Conservation (phyloP, 2,113 vertebrate genomes). For the Saccopteryx leptura region DNA sequence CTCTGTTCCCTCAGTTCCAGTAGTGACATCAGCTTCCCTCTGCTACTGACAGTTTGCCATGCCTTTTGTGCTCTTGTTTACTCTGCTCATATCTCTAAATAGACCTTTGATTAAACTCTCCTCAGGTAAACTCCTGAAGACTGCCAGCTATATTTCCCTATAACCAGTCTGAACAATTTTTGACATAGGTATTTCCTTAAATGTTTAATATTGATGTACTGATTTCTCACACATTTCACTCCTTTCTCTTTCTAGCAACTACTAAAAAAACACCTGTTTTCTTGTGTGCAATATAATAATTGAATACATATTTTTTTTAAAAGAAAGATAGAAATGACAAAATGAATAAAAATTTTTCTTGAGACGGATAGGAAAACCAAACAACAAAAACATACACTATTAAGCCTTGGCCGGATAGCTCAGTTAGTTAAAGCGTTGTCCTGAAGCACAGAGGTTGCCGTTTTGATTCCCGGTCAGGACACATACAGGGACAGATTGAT, state of each 20-base stretch:
- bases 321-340: constrained; percentile 57
- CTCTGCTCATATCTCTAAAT: not conserved
- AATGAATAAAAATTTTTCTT: constrained; percentile 78
- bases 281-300: constrained; percentile 77
- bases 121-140: not conserved
- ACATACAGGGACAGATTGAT: too few species aligned
- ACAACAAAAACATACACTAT: constrained; percentile 1
- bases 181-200: not conserved
- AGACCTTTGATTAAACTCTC: not conserved
- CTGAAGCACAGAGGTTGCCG: too few species aligned
- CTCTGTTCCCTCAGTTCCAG: not conserved
- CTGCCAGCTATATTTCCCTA: not conserved
- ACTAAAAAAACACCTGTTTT: constrained; percentile 75
- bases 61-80: not conserved
- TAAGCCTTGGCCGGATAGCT: not conserved
- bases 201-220: not conserved
- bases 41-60: not conserved
- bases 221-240: not conserved
- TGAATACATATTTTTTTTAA: constrained; percentile 46
- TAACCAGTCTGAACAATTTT: not conserved
- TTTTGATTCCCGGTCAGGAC: too few species aligned
- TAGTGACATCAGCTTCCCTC: not conserved
- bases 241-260: not conserved
- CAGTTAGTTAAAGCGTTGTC: too few species aligned
- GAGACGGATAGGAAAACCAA: constrained; percentile 65